phyloP scores from a whole-genome alignment of 30 jellyfish, hydroid and myxozoan genomes.

The Turritopsis dohrnii region DNA sequence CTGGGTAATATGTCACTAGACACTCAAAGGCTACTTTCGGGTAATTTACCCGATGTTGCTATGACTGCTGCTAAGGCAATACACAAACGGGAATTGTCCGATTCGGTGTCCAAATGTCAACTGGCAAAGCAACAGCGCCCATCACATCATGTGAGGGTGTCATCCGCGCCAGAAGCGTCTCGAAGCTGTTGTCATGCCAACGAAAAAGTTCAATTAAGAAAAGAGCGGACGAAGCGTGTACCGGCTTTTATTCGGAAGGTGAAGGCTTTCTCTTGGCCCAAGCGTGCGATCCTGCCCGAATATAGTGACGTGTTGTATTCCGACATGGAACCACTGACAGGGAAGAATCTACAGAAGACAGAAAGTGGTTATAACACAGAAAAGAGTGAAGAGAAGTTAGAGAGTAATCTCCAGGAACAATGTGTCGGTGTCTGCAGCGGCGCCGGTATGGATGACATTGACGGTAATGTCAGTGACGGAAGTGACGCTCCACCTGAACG shows the following conservation, averaged over 20 bases:
- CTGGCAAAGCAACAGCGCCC: not conserved
- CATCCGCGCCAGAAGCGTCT: slow-evolving; percentile 2
- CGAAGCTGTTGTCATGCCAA: not conserved
- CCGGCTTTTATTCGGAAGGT: slow-evolving; percentile 26
- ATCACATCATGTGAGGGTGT: not conserved
- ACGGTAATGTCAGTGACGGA: not conserved
- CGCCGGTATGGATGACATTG: not conserved
- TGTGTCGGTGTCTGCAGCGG: not conserved
- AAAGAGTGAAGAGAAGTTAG: slow-evolving; percentile 28
- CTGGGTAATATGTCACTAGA: not conserved
- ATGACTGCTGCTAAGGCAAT: not conserved
- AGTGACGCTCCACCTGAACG: slow-evolving; percentile 39
- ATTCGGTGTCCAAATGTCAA: not conserved
- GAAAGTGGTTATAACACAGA: slow-evolving; percentile 36
- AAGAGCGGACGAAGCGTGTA: not conserved
- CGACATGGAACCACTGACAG: not conserved
- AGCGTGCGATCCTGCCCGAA: slow-evolving; percentile 29
- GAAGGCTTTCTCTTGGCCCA: slow-evolving; percentile 81
- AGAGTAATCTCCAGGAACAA: not conserved
- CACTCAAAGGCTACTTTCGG: not conserved
- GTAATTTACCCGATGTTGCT: not conserved
- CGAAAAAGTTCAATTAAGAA: not conserved
- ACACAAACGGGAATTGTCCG: slow-evolving; percentile 15
- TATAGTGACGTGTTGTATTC: not conserved
- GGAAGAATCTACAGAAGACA: slow-evolving; percentile 13